These are phyloP conservation scores for Lophura nycthemera DNA, from an alignment of 2,113 vertebrate genomes.

Conservation along the genomic window DNA sequence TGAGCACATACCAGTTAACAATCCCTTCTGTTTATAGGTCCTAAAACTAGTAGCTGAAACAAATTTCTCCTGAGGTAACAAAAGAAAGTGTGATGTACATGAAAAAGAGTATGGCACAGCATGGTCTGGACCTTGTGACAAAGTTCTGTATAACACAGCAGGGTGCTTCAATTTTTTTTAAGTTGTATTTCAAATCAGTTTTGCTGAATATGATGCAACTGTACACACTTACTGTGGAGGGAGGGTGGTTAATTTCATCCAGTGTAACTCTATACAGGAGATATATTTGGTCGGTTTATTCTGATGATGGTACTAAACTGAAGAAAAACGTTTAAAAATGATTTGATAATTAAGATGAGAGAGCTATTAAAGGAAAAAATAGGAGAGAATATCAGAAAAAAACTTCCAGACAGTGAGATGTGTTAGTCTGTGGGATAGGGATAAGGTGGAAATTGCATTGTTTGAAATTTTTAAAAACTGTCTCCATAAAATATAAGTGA, in stretches of 20 bases:
- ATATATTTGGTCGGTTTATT: not conserved
- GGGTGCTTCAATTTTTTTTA: not conserved
- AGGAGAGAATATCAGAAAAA: not conserved
- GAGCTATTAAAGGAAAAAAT: slow-evolving; percentile 13
- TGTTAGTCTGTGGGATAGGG: not conserved
- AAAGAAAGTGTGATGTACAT: not conserved
- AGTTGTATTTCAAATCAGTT: not conserved
- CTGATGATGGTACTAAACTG: not conserved
- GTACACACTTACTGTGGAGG: not conserved
- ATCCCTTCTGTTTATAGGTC: not conserved
- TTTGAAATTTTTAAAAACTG: slow-evolving; percentile 3
- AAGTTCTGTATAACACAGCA: not conserved
- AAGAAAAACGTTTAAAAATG: not conserved
- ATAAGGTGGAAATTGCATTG: not conserved
- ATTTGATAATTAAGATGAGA: not conserved
- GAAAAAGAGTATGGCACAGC: not conserved
- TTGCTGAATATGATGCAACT: not conserved
- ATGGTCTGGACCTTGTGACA: not conserved
- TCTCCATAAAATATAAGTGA: not conserved
- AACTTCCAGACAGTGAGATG: not conserved
- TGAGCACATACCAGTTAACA: not conserved
- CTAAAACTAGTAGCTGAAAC: not conserved
- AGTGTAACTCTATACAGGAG: not conserved
- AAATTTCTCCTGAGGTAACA: not conserved
- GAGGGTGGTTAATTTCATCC: not conserved